Evolutionary conservation across 2,797 vertebrate genomes (phyloP), one percentile per base, ranked within the genome.

Genomic region (Odontamblyopus lacepedii): DNA sequence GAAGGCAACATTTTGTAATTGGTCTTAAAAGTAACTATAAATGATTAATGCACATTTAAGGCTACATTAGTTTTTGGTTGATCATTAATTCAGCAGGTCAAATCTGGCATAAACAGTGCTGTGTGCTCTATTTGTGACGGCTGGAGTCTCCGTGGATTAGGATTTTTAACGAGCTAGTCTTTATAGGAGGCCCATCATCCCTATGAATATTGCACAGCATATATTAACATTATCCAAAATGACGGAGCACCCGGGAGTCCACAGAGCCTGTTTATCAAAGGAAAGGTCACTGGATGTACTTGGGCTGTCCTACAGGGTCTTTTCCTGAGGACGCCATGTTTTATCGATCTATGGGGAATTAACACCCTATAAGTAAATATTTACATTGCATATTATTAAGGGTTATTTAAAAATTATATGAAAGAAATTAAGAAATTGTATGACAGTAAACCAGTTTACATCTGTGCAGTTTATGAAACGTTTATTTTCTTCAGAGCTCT

Each of bases 21-120:
- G 56, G 73, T 83, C 83, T 80, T 72, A 51, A 80, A 81, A 61
- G 80, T 69, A 65, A 67, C 63, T 63, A 79, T 92, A 56, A 91
- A 93, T 92, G 67, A 88, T 91, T 89, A 26, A 91, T 85, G 84
- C 72, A 75, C 82, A 79, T 87, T 93, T 90, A 89, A 90, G 87
- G 78, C 89, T 87, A 76, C 74, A 90, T 91, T 88, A 44, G 81
- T 88, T 88, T 92, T 92, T 90, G 88, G 89, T 92, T 93, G 91
- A 93, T 94, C 90, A 93, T 93, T 94, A 91, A 93, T 94, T 93
- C 89, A 93, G 83, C 88, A 91, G 91, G 91, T 92, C 89, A 92
- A 87, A 76, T 50, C 75, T 76, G 75, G 89, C 86, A 89, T 90
- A 89, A 91, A 91, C 90, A 89, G 51, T 71, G 79, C 82, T 72